Base-by-base conservation (phyloP, 2,113 vertebrate genomes). In the Gobius niger region DNA sequence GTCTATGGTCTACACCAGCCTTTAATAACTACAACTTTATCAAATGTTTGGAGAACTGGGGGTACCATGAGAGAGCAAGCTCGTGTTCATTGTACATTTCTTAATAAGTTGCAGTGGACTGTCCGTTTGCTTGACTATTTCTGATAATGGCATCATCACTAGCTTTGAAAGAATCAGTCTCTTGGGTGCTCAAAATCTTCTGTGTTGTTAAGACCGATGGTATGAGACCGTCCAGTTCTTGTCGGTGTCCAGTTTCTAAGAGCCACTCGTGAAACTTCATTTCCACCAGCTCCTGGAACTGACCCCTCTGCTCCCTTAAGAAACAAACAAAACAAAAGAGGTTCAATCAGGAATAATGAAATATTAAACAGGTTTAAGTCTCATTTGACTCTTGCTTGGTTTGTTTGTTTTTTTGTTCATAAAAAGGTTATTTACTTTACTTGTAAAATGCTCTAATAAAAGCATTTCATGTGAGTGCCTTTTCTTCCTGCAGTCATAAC, bases 231-330 rank as follows among this genome's bases (percentile, higher is more conserved):
- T 98, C 95, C 67, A 99, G 91, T 77, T 99, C 95, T 73, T 95
- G 94, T 7, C 90, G 83, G 82, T 95, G 94, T 41, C 96, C 96
- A 0, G 94, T 95, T 50, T 94, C 84, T 60, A 94, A 73, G 47
- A 99, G 87, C 98, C 97, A 98, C 60, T 96, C 93, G 0, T 95
- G 95, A 86, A 99, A 99, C 77, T 96, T 95, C 53, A 92, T 88
- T 77, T 97, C 95, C 68, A 98, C 96, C 73, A 98, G 44, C 4
- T 90, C 47, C 91, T 96, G 94, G 82, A 99, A 95, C 85, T 93
- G 91, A 2, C 85, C 91, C 82, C 92, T 94, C 88, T 98, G 95
- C 67, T 96, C 92, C 86, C 98, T 99, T 67, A 44, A 65, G 80
- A 18, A 65, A 0, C 1, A 67, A 15, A 72, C 47, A 61, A 5